Evolutionary conservation across 2,113 vertebrate genomes (phyloP), one percentile per base, ranked within the genome.

Genomic region (Xenus cinereus): DNA sequence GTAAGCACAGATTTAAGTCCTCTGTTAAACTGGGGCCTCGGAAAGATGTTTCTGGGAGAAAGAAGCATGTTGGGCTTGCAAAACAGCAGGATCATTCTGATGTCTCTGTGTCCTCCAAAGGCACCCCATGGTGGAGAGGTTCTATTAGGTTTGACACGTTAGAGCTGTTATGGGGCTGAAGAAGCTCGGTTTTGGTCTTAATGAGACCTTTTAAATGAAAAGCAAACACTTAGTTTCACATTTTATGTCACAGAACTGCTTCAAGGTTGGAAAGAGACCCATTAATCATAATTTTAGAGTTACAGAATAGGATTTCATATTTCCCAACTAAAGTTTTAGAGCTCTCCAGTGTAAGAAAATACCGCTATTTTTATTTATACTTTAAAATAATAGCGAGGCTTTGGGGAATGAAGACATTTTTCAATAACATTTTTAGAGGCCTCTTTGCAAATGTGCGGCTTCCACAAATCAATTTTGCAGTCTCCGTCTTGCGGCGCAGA

Each of bases 161-260:
- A 67, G 73, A 60, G 93, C 45, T 9, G 32, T 84, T 78, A 33
- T 1, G 54, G 69, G 91, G 73, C 69, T 10, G 35, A 53, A 84
- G 73, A 37, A 77, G 33, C 56, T 92, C 26, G 18, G 4, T 9
- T 63, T 90, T 18, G 51, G 37, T 53, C 46, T 92, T 96, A 95
- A 95, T 78, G 91, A 96, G 86, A 69, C 46, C 72, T 84, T 89
- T 84, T 33, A 92, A 92, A 95, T 56, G 87, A 74, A 78, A 95
- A 67, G 21, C 62, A 74, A 89, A 68, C 1, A 3, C 80, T 89
- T 53, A 33, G 23, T 41, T 84, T 87, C 89, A 39, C 73, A 12
- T 92, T 87, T 87, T 60, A 57, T 92, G 84, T 48, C 89, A 21
- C n/a, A 37, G 76, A 84, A 39, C 37, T 45, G 63, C 91, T 80